phyloP scores from a whole-genome alignment of 2,113 vertebrate genomes.

The Pelecanoides urinatrix region DNA sequence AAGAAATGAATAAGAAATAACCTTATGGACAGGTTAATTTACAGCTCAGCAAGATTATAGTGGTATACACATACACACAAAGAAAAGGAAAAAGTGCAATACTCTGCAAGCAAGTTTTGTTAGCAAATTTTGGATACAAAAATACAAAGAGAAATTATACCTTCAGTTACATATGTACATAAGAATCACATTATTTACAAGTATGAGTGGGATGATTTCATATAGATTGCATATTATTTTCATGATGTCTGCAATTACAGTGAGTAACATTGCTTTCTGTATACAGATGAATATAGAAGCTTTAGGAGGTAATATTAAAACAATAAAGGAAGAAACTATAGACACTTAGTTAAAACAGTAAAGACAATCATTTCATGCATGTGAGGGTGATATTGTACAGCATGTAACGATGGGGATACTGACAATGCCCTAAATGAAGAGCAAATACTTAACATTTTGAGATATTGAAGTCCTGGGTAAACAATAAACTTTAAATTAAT shows the following conservation, averaged over 20 bases:
- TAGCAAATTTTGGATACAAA: neutral
- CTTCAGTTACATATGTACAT: accelerated
- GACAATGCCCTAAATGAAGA: neutral
- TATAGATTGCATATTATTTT: neutral
- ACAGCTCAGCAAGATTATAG: neutral
- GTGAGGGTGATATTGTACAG: neutral
- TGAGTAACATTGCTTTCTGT: neutral
- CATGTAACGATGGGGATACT: neutral
- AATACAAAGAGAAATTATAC: neutral
- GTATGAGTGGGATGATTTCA: neutral
- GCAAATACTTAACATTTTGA: neutral
- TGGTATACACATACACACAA: neutral
- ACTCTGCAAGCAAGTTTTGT: neutral
- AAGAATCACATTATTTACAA: neutral
- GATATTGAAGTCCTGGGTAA: neutral
- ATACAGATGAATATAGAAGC: neutral
- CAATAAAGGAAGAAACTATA: neutral
- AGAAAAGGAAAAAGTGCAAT: neutral
- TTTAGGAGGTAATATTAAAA: neutral
- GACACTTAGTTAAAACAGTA: neutral
- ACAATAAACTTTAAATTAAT: neutral
- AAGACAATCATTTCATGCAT: neutral
- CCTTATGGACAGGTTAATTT: neutral
- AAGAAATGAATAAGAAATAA: neutral
- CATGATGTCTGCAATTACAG: neutral